phyloP scores from a whole-genome alignment of 2,888 invertebrate genomes.

The Phortica okadai region DNA sequence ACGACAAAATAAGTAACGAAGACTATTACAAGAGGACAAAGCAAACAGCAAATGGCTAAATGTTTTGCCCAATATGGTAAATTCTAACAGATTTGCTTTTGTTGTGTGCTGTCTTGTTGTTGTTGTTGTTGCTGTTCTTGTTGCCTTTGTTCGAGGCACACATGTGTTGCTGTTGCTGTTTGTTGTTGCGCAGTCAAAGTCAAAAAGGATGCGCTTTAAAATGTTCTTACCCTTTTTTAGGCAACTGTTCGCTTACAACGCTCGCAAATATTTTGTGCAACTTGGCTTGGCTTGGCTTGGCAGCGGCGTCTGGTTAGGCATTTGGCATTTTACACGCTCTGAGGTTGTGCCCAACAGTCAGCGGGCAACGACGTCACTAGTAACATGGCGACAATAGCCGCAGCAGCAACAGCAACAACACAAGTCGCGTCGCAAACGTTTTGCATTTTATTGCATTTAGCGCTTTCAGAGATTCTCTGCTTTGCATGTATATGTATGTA shows the following conservation, averaged over 20 bases:
- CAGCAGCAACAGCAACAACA: neutral
- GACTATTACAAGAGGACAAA: slow-evolving; percentile 26
- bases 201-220: slow-evolving; percentile 24
- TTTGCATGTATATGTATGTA: neutral
- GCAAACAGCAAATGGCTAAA: slow-evolving; percentile 58
- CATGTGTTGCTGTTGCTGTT: neutral
- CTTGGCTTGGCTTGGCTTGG: neutral
- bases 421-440: neutral
- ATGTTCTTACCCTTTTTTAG: slow-evolving; percentile 26
- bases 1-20: neutral
- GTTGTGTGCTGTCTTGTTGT: neutral
- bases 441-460: slow-evolving; percentile 32
- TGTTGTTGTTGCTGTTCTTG: neutral
- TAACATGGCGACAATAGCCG: neutral
- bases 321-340: slow-evolving; percentile 34
- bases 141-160: neutral
- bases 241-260: slow-evolving; percentile 12
- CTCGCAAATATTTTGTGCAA: slow-evolving; percentile 24
- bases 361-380: neutral
- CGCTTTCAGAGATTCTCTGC: slow-evolving; percentile 30
- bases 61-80: slow-evolving; percentile 64
- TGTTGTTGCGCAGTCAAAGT: slow-evolving; percentile 5
- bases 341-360: slow-evolving; percentile 22
- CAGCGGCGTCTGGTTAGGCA: slow-evolving; percentile 16
- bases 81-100: slow-evolving; percentile 62